phyloP scores from a whole-genome alignment of 2,113 vertebrate genomes.

The Misgurnus mizolepis region DNA sequence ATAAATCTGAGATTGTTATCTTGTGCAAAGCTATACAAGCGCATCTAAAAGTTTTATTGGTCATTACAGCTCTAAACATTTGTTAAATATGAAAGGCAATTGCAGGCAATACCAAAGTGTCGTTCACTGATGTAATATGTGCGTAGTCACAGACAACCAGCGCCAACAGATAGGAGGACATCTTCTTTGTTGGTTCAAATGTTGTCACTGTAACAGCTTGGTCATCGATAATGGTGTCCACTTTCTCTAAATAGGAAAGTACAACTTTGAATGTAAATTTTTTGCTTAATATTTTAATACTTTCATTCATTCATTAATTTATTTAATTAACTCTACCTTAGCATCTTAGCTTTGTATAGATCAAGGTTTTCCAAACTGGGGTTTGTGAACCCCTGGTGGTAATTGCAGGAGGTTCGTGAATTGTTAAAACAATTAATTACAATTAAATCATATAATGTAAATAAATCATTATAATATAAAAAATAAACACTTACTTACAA shows the following conservation, averaged over 20 bases:
- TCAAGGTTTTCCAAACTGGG: too few species aligned
- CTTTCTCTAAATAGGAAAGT: slow-evolving; percentile 51
- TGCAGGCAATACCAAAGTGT: slow-evolving; percentile 65
- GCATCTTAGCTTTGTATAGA: too few species aligned
- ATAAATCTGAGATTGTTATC: slow-evolving; percentile 17
- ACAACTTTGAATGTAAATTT: not conserved
- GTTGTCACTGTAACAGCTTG: slow-evolving; percentile 49
- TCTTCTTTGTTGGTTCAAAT: slow-evolving; percentile 76
- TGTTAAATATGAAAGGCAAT: not conserved
- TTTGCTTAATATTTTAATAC: too few species aligned
- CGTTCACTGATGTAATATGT: fast-evolving
- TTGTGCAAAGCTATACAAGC: not conserved
- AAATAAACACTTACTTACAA: too few species aligned
- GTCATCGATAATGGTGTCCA: not conserved
- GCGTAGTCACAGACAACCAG: slow-evolving; percentile 81
- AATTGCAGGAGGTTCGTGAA: too few species aligned
- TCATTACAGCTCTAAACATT: not conserved
- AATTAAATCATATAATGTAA: too few species aligned
- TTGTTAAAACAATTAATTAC: too few species aligned
- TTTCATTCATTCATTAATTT: too few species aligned
- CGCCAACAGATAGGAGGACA: slow-evolving; percentile 90
- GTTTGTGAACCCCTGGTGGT: too few species aligned
- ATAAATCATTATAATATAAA: too few species aligned
- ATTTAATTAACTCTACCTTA: too few species aligned
- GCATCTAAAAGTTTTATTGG: not conserved